These are phyloP conservation scores for Falco punctatus DNA, from an alignment of 2,113 vertebrate genomes.

Conservation along the genomic window DNA sequence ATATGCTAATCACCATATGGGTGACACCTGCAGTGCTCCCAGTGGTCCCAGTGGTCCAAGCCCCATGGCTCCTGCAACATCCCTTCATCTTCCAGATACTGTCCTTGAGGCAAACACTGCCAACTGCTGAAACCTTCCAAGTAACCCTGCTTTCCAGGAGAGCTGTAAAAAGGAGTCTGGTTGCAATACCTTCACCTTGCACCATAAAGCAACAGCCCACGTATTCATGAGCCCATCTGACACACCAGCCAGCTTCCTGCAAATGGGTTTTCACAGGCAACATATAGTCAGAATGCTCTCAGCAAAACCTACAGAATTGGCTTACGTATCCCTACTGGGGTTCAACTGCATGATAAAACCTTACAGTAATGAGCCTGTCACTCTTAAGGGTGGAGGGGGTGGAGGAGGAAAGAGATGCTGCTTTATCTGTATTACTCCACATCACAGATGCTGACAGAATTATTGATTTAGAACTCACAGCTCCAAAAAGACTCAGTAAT, in stretches of 20 bases:
- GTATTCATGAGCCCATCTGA: neutral
- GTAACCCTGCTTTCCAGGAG: neutral
- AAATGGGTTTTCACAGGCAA: neutral
- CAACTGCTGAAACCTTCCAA: neutral
- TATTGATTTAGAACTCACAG: constrained; percentile 69
- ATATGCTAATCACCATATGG: accelerated
- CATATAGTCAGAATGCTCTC: neutral
- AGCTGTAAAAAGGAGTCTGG: neutral
- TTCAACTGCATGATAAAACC: neutral
- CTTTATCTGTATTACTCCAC: constrained; percentile 58
- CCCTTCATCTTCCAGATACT: neutral
- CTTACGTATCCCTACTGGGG: neutral
- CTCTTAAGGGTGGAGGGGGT: neutral
- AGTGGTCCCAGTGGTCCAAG: neutral
- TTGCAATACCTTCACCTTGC: neutral
- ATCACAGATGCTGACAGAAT: constrained; percentile 71
- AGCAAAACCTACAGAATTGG: neutral
- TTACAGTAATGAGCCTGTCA: neutral
- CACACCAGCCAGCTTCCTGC: neutral
- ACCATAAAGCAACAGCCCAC: neutral
- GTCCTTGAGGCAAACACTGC: neutral
- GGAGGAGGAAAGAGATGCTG: constrained; percentile 27
- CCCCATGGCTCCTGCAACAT: neutral
- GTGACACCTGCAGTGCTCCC: neutral
- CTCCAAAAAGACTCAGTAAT: constrained; percentile 65